Conservation (phyloP, 2,113 vertebrate genomes). For the Typhlomys cinereus region DNA sequence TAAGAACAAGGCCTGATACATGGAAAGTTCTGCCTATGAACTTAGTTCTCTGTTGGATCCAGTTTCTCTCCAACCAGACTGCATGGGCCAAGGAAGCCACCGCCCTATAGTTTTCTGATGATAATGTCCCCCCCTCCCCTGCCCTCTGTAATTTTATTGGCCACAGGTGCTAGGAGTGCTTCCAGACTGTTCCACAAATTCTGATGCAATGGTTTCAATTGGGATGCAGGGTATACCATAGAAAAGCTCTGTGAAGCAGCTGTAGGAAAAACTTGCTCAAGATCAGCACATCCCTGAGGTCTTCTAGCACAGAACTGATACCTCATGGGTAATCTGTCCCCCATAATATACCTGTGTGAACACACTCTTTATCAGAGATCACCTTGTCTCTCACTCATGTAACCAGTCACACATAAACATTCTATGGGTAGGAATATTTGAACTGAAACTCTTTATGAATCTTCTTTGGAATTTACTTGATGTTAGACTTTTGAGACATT, state of each 20-base stretch:
- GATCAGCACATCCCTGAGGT: background rate
- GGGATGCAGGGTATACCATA: background rate
- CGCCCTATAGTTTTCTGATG: no score
- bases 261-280: background rate
- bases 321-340: background rate
- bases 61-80: background rate
- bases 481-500: background rate
- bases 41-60: background rate
- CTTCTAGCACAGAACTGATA: background rate
- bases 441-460: background rate
- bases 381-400: background rate
- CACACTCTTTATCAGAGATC: no score
- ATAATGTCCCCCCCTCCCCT: background rate
- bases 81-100: background rate
- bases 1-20: background rate
- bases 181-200: background rate
- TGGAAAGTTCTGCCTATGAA: background rate
- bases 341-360: no score
- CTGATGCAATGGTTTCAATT: background rate
- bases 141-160: background rate
- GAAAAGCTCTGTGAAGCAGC: background rate
- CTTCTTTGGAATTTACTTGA: background rate
- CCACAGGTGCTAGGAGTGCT: background rate
- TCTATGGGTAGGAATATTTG: background rate
- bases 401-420: rapidly evolving